These are phyloP conservation scores for Varanus komodoensis DNA, from an alignment of 2,113 vertebrate genomes.

Conservation along the genomic window DNA sequence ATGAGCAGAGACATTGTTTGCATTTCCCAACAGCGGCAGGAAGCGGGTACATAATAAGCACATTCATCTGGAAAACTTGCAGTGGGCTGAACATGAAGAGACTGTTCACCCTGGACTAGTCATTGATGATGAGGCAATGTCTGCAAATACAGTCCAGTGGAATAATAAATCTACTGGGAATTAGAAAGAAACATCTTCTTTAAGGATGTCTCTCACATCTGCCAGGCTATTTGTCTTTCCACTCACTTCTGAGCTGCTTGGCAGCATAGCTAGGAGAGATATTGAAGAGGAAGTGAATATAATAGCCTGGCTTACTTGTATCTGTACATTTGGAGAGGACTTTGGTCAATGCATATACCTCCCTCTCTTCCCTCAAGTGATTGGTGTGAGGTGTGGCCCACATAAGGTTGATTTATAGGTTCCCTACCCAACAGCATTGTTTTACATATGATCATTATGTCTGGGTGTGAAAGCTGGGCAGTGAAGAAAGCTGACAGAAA, in stretches of 20 bases:
- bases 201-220: background rate
- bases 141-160: slow-evolving; percentile 63
- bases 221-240: background rate
- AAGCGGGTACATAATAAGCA: slow-evolving; percentile 65
- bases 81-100: slow-evolving; percentile 57
- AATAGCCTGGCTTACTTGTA: background rate
- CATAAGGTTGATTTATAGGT: background rate
- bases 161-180: slow-evolving; percentile 50
- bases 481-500: no score
- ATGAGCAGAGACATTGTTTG: slow-evolving; percentile 62
- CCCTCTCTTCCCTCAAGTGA: background rate
- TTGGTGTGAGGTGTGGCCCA: background rate
- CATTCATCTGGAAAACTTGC: slow-evolving; percentile 67
- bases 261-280: background rate
- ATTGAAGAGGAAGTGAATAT: background rate
- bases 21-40: slow-evolving; percentile 67
- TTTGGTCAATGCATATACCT: background rate
- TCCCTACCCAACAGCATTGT: background rate
- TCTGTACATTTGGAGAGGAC: background rate
- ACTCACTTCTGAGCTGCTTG: background rate
- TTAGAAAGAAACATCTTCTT: slow-evolving; percentile 4
- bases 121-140: slow-evolving; percentile 62
- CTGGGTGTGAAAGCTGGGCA: no score
- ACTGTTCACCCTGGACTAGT: slow-evolving; percentile 64
- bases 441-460: no score